Evolutionary conservation across 2,113 vertebrate species (phyloP).

Genomic region (Rhynchomys soricoides): DNA sequence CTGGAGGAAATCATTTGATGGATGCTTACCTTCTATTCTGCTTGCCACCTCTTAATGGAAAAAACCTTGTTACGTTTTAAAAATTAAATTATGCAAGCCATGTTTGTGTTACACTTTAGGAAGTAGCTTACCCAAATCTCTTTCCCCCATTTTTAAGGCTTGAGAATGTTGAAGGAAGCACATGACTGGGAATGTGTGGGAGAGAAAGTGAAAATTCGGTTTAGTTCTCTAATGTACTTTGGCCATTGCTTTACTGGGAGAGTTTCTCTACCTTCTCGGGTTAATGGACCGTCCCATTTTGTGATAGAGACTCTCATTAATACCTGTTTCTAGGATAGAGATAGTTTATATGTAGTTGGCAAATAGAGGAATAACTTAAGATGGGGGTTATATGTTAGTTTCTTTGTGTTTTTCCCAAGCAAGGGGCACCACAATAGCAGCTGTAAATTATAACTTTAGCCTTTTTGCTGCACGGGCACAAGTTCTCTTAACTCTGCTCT

Average conservation of each 20-base stretch:
- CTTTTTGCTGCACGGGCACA: not conserved
- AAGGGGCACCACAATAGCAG: not conserved
- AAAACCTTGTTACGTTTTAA: not conserved
- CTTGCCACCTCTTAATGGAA: constrained; percentile 8
- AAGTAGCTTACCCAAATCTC: not conserved
- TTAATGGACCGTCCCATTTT: not conserved
- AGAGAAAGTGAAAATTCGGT: constrained; percentile 9
- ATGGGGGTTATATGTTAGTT: constrained; percentile 23
- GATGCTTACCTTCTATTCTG: not conserved
- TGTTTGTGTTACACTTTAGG: not conserved
- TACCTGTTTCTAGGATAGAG: not conserved
- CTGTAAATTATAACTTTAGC: not conserved
- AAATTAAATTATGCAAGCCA: not conserved
- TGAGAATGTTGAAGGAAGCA: constrained; percentile 12
- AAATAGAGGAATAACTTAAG: not conserved
- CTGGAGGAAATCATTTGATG: not conserved
- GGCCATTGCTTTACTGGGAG: constrained; percentile 12
- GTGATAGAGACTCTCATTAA: not conserved
- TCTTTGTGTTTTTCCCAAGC: not conserved
- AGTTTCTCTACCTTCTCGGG: constrained; percentile 16
- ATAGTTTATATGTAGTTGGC: not conserved
- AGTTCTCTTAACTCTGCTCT: not conserved
- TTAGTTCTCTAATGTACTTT: not conserved
- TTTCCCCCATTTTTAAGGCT: constrained; percentile 23
- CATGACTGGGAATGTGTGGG: not conserved